phyloP scores from a whole-genome alignment of 2,888 invertebrate genomes.

The Gastracanthus pulcherrimus region DNA sequence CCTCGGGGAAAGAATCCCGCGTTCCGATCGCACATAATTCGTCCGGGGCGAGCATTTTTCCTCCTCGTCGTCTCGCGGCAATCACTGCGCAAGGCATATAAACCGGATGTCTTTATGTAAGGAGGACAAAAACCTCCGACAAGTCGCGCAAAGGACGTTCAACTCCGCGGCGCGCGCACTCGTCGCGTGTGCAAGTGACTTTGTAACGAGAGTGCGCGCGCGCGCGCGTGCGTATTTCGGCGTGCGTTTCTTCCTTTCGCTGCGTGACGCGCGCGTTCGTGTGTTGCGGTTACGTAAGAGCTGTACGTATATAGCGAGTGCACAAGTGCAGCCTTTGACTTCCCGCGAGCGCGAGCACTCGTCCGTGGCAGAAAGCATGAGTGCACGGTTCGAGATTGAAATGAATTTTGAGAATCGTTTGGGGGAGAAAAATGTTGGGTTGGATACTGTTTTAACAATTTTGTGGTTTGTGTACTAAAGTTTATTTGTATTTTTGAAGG shows the following conservation, averaged over 20 bases:
- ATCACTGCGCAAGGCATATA: background rate
- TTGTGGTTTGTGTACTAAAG: too few relatives aligned
- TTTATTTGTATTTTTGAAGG: too few relatives aligned
- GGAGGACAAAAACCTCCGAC: conserved; percentile 53
- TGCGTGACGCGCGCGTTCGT: conserved; percentile 20
- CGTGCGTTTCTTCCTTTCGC: conserved; percentile 49
- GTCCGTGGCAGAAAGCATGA: conserved; percentile 6
- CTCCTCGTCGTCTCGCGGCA: background rate
- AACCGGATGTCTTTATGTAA: conserved; percentile 56
- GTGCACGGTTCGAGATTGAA: background rate
- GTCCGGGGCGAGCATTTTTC: background rate
- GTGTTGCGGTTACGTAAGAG: conserved; percentile 1
- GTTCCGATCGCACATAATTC: conserved; percentile 1
- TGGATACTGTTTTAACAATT: too few relatives aligned
- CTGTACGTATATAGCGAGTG: too few relatives aligned
- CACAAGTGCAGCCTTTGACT: background rate
- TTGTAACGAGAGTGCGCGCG: conserved; percentile 31
- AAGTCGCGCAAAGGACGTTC: conserved; percentile 38
- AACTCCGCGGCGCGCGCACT: conserved; percentile 20
- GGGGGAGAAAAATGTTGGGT: too few relatives aligned
- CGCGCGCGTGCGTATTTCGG: conserved; percentile 27
- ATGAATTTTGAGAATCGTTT: background rate
- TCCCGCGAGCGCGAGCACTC: background rate
- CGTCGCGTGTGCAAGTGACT: conserved; percentile 10
- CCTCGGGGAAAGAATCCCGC: background rate